phyloP scores from a whole-genome alignment of 2,113 vertebrate species.

The Acrocephalus arundinaceus region DNA sequence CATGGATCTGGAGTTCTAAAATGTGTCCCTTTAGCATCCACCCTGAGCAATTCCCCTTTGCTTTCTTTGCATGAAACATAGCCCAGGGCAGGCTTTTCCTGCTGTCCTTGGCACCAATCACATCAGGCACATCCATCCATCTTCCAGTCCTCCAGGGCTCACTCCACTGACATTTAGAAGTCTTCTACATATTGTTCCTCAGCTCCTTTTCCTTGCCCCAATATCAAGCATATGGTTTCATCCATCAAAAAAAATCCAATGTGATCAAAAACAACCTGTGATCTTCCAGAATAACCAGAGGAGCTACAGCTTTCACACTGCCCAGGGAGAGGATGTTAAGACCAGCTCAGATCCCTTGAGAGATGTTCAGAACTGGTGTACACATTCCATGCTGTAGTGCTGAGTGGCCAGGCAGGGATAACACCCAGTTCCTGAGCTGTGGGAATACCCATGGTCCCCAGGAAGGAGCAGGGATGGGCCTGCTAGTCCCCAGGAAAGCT shows the following conservation, averaged over 20 bases:
- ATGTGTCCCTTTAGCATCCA: not conserved
- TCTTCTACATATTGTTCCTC: not conserved
- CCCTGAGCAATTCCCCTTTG: not conserved
- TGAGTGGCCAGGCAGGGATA: not conserved
- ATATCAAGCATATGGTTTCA: not conserved
- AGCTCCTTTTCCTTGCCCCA: not conserved
- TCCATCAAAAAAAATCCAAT: not conserved
- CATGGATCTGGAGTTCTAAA: not conserved
- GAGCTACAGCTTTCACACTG: not conserved
- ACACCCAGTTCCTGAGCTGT: not conserved
- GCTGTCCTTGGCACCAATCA: not conserved
- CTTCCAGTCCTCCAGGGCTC: not conserved
- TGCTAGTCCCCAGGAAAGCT: not conserved
- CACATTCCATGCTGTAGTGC: not conserved
- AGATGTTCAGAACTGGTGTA: not conserved
- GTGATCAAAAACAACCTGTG: not conserved
- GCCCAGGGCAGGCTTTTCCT: not conserved
- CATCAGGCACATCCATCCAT: not conserved
- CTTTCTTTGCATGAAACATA: not conserved
- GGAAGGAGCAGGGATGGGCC: not conserved
- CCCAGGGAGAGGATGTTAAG: not conserved
- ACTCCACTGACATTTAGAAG: not conserved
- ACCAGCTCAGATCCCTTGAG: not conserved
- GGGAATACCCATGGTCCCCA: not conserved
- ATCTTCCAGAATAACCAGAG: not conserved